Evolutionary conservation across 2,797 vertebrate species (phyloP), one percentile per base, ranked within the genome.

Genomic region (Hirundo rustica): DNA sequence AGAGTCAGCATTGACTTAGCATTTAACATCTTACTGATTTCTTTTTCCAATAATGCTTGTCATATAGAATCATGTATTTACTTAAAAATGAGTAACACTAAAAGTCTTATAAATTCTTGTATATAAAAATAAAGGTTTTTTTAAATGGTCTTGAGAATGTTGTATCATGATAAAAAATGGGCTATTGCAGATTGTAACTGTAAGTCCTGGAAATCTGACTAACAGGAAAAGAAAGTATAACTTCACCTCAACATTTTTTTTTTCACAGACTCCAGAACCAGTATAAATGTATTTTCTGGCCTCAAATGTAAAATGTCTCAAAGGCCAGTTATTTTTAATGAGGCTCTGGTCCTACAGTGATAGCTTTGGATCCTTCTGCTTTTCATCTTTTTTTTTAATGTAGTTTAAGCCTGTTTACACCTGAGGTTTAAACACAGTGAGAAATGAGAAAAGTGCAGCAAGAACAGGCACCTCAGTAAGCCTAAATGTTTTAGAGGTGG

Each of bases 271-370:
- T 60, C 38, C 38, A 70, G 45, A 64, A 47, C 36, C 3, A 53
- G 4, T 55, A 42, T 48, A 72, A 84, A 60, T 50, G 13, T 42
- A 30, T 85, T 85, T 91, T 85, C 47, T 67, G 27, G n/a, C 11
- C 51, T 90, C 54, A 32, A 42, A 42, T 29, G 14, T 38, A 76
- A 88, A 94, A 76, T 82, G 2, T 68, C 62, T 91, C 66, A 73
- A 67, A 89, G 32, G 40, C 32, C 45, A 61, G 20, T 14, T n/a
- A 22, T 57, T 54, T 44, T 85, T 72, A 26, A 30, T 32, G 57
- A 61, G 21, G 8, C 7, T 89, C 32, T 0, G 1, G 5, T 55
- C 18, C 36, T 73, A 13, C 17, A 3, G 0, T 10, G 18, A 38
- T 62, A 54, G 19, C 21, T 81, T 83, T 74, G 60, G 1, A 5